These are phyloP conservation scores for Asobara japonica DNA, from an alignment of 1,140 invertebrate species.

Conservation along the genomic window DNA sequence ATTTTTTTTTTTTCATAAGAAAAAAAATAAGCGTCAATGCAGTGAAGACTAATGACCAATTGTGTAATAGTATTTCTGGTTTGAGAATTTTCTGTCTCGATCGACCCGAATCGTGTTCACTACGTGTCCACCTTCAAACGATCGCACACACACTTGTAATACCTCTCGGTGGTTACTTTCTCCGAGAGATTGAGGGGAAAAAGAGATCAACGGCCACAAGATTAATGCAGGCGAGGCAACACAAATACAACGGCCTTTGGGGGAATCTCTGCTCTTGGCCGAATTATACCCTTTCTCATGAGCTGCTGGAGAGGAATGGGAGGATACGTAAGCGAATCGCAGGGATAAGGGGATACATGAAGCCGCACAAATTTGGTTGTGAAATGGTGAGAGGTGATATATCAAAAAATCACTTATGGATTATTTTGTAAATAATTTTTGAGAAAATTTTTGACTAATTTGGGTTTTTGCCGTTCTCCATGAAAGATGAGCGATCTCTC, in stretches of 20 bases:
- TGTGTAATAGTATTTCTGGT: slow-evolving; percentile 29
- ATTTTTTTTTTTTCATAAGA: neutral
- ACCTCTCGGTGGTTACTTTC: slow-evolving; percentile 40
- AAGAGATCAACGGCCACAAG: slow-evolving; percentile 11
- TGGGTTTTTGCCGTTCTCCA: no score
- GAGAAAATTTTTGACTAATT: no score
- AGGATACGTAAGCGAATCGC: neutral
- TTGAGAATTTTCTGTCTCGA: slow-evolving; percentile 31
- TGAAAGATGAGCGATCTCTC: no score
- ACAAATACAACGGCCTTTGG: neutral
- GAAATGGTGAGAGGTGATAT: neutral
- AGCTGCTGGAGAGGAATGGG: neutral
- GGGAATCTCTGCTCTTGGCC: slow-evolving; percentile 19
- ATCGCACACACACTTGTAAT: slow-evolving; percentile 19
- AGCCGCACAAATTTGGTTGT: neutral
- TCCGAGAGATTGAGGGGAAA: slow-evolving; percentile 34
- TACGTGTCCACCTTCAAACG: slow-evolving; percentile 37
- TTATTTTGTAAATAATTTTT: neutral
- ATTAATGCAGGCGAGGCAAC: slow-evolving; percentile 1
- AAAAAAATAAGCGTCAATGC: neutral
- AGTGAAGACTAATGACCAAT: slow-evolving; percentile 23
- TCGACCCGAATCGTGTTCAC: slow-evolving; percentile 40
- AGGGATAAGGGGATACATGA: neutral
- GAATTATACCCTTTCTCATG: slow-evolving; percentile 21
- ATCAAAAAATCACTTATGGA: neutral